These are phyloP conservation scores for Prunella strophiata DNA, from an alignment of 2,797 vertebrate species.

Conservation along the genomic window DNA sequence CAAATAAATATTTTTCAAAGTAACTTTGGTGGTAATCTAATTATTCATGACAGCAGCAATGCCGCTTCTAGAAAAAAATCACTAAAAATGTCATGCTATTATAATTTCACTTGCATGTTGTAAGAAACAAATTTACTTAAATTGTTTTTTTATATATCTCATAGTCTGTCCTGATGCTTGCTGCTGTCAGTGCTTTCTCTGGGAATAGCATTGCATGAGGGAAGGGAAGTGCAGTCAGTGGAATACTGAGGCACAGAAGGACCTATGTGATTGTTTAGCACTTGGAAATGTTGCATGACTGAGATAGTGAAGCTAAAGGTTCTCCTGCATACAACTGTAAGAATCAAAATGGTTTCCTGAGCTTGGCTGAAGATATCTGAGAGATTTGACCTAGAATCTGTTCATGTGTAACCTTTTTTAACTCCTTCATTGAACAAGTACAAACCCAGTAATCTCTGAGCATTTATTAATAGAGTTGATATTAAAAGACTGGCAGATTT, in stretches of 20 bases:
- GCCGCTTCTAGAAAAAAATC: not conserved
- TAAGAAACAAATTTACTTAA: not conserved
- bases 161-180: not conserved
- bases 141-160: not conserved
- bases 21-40: not conserved
- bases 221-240: not conserved
- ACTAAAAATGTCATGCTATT: not conserved
- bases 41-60: not conserved
- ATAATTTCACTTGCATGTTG: not conserved
- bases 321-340: not conserved
- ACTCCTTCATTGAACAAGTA: not conserved
- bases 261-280: not conserved
- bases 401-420: not conserved
- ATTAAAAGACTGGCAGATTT: not conserved
- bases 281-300: not conserved
- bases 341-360: not conserved
- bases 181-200: not conserved
- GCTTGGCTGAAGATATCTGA: not conserved
- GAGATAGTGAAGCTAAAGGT: not conserved
- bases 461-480: not conserved
- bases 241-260: not conserved
- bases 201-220: not conserved
- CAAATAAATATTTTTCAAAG: not conserved
- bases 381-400: not conserved
- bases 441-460: not conserved